Conservation (phyloP, 2,113 vertebrate genomes). For the Parotia lawesii region DNA sequence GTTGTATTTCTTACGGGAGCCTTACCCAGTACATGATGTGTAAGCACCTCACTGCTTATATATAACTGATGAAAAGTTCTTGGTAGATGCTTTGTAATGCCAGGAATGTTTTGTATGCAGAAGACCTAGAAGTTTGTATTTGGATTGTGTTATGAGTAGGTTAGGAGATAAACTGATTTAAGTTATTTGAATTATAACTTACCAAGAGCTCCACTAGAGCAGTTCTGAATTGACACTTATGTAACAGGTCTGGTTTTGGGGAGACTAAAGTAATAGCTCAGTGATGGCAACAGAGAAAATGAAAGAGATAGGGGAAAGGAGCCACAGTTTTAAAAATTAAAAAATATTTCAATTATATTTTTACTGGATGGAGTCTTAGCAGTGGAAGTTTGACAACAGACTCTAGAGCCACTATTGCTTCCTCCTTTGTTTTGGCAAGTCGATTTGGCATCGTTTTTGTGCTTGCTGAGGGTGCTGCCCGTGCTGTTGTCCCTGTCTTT, state of each 20-base stretch:
- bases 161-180: background rate
- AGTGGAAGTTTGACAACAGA: background rate
- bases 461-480: background rate
- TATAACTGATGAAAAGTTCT: background rate
- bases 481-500: background rate
- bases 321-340: background rate
- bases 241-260: background rate
- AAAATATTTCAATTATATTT: background rate
- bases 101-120: background rate
- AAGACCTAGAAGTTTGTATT: background rate
- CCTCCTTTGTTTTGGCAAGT: conserved; percentile 16
- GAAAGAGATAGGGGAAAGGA: background rate
- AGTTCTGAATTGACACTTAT: background rate
- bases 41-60: background rate
- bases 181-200: background rate
- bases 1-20: fast-evolving
- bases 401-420: background rate
- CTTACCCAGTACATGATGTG: background rate
- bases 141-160: background rate
- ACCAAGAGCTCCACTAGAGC: background rate
- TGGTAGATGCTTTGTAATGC: background rate
- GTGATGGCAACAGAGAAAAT: background rate
- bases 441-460: fast-evolving
- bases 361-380: background rate
- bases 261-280: background rate